Evolutionary conservation across 2,113 vertebrate genomes (phyloP), one percentile per base, ranked within the genome.

Genomic region (Cephalophus harveyi): DNA sequence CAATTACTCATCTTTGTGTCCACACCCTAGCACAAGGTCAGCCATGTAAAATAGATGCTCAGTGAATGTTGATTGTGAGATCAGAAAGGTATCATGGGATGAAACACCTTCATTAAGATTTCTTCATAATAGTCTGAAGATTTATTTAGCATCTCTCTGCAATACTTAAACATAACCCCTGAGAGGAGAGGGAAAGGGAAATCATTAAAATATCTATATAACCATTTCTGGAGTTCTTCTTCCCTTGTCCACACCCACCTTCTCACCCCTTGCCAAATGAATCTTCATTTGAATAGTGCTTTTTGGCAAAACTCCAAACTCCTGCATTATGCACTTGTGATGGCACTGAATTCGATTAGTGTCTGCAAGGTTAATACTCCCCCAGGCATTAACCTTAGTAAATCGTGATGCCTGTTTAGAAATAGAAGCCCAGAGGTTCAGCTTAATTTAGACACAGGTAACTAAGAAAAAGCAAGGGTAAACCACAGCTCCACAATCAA

Each of bases 311-410:
- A 79, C 50, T 96, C 97, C 95, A 97, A 84, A 94, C 81, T 90
- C 88, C 33, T 0, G 81, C 76, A 92, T 97, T 92, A 74, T 94
- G 95, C 97, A 85, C 97, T 97, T 93, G 91, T 94, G 96, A 96
- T 97, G 91, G 94, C 94, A 96, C 95, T 92, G 97, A 97, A 95
- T 98, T 97, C 97, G 95, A 97, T 96, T 96, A 97, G 86, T 97
- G 96, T 97, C 94, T 97, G 95, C 96, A 98, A 98, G 71, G 97
- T 97, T 96, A 97, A 97, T 96, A 89, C 87, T 86, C 95, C 91
- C 88, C 54, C 62, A 94, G 95, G 95, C 96, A 92, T 87, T 95
- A 96, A 89, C 93, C 92, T 98, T 91, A 89, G 91, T 97, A 93
- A 94, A 88, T 81, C 4, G 2, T 76, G 84, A 64, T 54, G 89